Percentiles rank a stretch among this genome's conserved stretches.
Conservation (phyloP, 2,888 invertebrate genomes). For the Rhimphoctona megacephalus region DNA sequence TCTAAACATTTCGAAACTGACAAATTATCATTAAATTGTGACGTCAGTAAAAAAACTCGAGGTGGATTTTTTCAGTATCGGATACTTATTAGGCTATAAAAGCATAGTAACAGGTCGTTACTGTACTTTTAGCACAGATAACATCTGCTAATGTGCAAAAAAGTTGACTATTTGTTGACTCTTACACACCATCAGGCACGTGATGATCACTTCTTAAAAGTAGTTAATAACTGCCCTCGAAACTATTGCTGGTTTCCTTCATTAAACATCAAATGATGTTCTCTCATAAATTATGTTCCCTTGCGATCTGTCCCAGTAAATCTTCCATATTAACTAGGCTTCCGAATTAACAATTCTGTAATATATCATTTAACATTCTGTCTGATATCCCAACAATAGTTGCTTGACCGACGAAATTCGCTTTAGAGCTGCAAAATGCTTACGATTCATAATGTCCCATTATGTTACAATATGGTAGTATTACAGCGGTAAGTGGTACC, state of each 20-base stretch:
- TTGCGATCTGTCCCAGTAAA: background rate
- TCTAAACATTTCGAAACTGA: background rate
- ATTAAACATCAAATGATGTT: background rate
- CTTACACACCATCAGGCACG: background rate
- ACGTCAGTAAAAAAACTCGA: background rate
- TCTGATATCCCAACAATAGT: background rate
- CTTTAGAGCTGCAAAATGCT: constrained; percentile 72
- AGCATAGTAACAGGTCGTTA: background rate
- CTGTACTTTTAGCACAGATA: background rate
- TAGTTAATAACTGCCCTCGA: background rate
- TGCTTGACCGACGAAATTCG: constrained; percentile 71
- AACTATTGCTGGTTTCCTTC: background rate
- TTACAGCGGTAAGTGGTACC: constrained; percentile 79
- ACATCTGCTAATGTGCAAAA: background rate
- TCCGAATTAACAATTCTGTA: background rate
- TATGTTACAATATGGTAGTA: constrained; percentile 80
- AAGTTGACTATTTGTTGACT: background rate
- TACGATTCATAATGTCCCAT: constrained; percentile 76
- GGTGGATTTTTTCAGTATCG: background rate
- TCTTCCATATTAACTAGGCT: background rate
- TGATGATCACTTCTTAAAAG: background rate
- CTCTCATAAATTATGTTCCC: background rate
- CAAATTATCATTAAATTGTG: background rate
- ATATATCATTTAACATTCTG: constrained; percentile 15
- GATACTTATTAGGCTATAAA: background rate